These are phyloP conservation scores for Chrysolina oricalcia DNA, from an alignment of 2,888 invertebrate genomes.

Conservation along the genomic window DNA sequence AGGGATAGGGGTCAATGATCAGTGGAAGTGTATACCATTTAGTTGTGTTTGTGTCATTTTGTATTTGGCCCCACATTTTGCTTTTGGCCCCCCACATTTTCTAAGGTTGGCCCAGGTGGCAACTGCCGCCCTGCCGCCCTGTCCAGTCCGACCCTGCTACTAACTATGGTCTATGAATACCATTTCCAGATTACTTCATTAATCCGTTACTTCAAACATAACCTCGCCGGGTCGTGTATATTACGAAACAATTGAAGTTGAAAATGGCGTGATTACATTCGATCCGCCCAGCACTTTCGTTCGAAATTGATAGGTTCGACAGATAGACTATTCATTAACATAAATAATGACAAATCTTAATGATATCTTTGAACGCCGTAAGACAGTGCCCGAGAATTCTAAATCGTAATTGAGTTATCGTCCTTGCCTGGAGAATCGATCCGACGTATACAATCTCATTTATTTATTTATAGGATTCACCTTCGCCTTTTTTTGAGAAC, in stretches of 20 bases:
- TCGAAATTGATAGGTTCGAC: conserved; percentile 20
- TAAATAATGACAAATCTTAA: conserved; percentile 28
- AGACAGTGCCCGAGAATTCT: conserved; percentile 5
- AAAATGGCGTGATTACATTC: conserved; percentile 2
- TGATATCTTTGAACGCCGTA: conserved; percentile 7
- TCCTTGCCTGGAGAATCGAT: conserved; percentile 24
- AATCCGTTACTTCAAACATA: neutral
- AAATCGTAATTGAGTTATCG: conserved; percentile 33
- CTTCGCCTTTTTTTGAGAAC: neutral
- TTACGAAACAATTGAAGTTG: conserved; percentile 21
- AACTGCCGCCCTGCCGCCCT: too few species aligned
- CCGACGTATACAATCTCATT: conserved; percentile 6
- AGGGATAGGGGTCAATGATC: too few species aligned
- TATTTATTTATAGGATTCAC: conserved; percentile 17
- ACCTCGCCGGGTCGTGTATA: neutral
- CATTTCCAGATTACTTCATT: neutral
- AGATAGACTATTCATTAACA: conserved; percentile 23
- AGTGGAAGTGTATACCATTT: too few species aligned
- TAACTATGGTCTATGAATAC: neutral
- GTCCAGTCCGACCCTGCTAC: too few species aligned
- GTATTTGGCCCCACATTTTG: too few species aligned
- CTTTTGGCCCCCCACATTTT: too few species aligned
- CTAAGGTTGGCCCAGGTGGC: too few species aligned
- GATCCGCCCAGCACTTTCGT: conserved; percentile 9
- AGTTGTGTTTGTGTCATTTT: too few species aligned